A percentile compares a stretch with the other conserved stretches of the same genome.
phyloP scores from a whole-genome alignment of 1,140 invertebrate genomes.

The Kradibia gibbosae region DNA sequence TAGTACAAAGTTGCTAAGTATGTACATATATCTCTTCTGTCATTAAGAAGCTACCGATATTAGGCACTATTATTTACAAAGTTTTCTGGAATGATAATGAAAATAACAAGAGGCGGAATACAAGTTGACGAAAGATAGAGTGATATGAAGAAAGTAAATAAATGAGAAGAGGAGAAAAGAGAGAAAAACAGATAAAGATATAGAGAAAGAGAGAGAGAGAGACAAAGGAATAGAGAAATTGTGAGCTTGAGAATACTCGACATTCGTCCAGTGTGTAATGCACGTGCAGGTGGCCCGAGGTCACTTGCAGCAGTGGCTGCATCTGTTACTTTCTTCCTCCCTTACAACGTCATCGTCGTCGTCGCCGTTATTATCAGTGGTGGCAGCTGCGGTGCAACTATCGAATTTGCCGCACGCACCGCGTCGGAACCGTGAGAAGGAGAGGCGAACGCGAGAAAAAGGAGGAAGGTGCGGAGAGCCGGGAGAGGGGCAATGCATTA shows the following conservation, averaged over 20 bases:
- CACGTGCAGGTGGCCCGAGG: slow-evolving; percentile 32
- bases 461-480: not conserved
- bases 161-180: not conserved
- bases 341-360: not conserved
- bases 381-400: slow-evolving; percentile 8
- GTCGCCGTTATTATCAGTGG: not conserved
- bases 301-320: slow-evolving; percentile 27
- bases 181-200: not conserved
- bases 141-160: not conserved
- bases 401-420: slow-evolving; percentile 33
- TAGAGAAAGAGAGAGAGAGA: not conserved
- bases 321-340: not conserved
- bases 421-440: slow-evolving; percentile 29
- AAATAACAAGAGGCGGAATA: no score
- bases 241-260: not conserved
- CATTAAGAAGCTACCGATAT: no score
- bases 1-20: no score
- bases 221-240: not conserved
- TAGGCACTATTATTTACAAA: no score
- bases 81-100: no score
- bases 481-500: not conserved
- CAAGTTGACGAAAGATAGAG: no score
- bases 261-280: slow-evolving; percentile 26
- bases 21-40: no score
- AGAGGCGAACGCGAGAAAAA: not conserved